Conservation (phyloP, 1,140 invertebrate species). For the Pseudomyrmex gracilis region DNA sequence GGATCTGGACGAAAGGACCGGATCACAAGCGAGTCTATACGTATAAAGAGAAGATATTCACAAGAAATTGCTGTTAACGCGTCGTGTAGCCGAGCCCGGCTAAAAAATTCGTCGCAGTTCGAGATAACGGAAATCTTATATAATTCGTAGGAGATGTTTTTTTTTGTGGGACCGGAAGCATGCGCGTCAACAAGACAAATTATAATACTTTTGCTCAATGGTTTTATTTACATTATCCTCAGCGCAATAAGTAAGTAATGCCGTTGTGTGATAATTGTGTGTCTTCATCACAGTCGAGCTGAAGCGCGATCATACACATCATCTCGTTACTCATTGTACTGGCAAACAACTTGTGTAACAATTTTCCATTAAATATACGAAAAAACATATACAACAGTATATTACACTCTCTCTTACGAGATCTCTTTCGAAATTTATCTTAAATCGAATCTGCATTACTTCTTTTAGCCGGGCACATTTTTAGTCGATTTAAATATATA, state of each 20-base stretch:
- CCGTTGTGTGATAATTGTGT: neutral
- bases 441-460: conserved; percentile 35
- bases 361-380: neutral
- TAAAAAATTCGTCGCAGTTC: conserved; percentile 59
- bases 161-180: conserved; percentile 15
- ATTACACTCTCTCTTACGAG: conserved; percentile 19
- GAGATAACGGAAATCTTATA: neutral
- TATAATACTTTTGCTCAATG: conserved; percentile 14
- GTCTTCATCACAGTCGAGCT: neutral
- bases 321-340: conserved; percentile 52
- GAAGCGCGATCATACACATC: conserved; percentile 12
- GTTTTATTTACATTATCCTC: conserved; percentile 65
- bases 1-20: conserved; percentile 68
- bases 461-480: conserved; percentile 60
- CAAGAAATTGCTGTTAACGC: conserved; percentile 55
- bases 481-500: conserved; percentile 38
- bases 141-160: neutral
- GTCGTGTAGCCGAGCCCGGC: conserved; percentile 45
- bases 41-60: conserved; percentile 47
- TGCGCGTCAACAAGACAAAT: conserved; percentile 44
- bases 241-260: conserved; percentile 54
- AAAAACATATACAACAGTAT: conserved; percentile 43
- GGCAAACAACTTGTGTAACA: conserved; percentile 49
- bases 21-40: conserved; percentile 63
- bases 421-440: conserved; percentile 26